Base-by-base conservation (phyloP, 2,113 vertebrate genomes). In the Sminthopsis crassicaudata region DNA sequence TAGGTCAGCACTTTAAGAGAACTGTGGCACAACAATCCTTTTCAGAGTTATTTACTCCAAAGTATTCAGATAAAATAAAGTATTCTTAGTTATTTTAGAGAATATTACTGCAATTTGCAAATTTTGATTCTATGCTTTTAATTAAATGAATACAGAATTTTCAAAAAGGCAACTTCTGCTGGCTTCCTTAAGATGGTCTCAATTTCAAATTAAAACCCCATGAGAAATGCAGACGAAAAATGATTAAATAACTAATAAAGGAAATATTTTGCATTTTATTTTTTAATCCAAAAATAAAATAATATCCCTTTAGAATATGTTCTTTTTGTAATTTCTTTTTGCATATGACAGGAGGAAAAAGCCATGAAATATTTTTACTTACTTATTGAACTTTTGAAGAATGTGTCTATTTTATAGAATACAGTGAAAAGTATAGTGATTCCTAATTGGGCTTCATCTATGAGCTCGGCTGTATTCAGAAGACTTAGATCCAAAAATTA, bases 81-180 rank as follows among this genome's bases (percentile, higher is more conserved):
- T 91, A 22, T 91, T 91, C 55, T 94, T 90, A 30, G 46, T 95
- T 92, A 30, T 51, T 95, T 96, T 42, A 54, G 53, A 91, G 27
- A 50, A 24, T 76, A 2, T 0, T 48, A 26, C 10, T 67, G 9
- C 46, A n/a, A 89, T 93, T 84, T 91, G 93, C 26, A 90, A 92
- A 48, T 92, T 16, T 7, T 48, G 52, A 88, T 91, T 23, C 0
- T 92, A 9, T 95, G 14, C 53, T 91, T 92, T 95, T 93, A 52
- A 50, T 25, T 89, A 48, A 93, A 54, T 94, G 51, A 90, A 95
- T 57, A 91, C 90, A 90, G 52, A 90, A 6, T 48, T 93, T 94
- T 90, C 8, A 8, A 90, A 94, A 84, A 6, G 93, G 8, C 2
- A 25, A 46, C 42, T 12, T 3, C 3, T 46, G 3, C 50, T 90